phyloP scores from a whole-genome alignment of 2,888 invertebrate species.

The Aquatica leii region DNA sequence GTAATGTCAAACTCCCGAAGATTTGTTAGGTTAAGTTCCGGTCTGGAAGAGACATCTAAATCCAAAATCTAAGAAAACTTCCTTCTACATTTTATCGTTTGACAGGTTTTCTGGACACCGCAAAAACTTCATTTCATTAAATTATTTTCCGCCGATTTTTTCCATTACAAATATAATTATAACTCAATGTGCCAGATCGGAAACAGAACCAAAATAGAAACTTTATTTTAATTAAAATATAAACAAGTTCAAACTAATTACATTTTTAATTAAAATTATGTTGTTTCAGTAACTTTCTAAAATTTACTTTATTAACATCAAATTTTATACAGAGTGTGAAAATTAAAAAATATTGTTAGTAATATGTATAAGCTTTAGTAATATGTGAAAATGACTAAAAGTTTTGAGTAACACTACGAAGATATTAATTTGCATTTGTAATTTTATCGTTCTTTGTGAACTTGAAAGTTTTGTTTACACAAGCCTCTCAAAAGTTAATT shows the following conservation, averaged over 20 bases:
- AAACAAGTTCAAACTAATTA: conserved; percentile 4
- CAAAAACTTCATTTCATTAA: background rate
- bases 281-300: background rate
- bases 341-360: background rate
- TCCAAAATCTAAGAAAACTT: conserved; percentile 22
- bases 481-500: too few relatives aligned
- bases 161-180: background rate
- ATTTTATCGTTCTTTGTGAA: too few relatives aligned
- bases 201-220: background rate
- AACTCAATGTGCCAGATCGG: background rate
- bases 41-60: conserved; percentile 23
- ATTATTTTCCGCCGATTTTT: background rate
- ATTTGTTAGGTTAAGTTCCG: conserved; percentile 26
- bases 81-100: conserved; percentile 24
- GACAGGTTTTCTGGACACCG: conserved; percentile 18
- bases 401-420: too few relatives aligned
- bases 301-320: conserved; percentile 1
- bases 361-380: too few relatives aligned
- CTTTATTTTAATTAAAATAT: conserved; percentile 12
- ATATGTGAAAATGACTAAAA: too few relatives aligned
- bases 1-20: conserved; percentile 17
- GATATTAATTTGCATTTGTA: too few relatives aligned
- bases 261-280: conserved; percentile 9
- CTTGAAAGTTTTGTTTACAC: too few relatives aligned
- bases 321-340: background rate